phyloP scores from a whole-genome alignment of 2,888 invertebrate species.

The Hoplodrina blanda region DNA sequence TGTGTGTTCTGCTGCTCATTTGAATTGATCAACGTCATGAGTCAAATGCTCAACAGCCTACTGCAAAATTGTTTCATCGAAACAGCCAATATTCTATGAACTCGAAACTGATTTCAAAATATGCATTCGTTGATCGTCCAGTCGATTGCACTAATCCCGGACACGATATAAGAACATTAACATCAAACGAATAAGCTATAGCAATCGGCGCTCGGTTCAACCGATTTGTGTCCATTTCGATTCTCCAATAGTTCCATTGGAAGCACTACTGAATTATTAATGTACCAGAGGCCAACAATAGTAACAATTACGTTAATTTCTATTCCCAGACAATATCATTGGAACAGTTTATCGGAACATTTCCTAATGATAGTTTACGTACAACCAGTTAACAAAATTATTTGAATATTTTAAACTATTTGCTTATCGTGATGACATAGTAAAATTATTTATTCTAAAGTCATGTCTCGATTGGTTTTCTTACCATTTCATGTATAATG shows the following conservation, averaged over 20 bases:
- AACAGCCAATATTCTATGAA: slow-evolving; percentile 39
- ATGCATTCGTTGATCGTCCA: slow-evolving; percentile 48
- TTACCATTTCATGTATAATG: slow-evolving; percentile 29
- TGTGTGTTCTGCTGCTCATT: not conserved
- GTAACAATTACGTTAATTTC: slow-evolving; percentile 36
- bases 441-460: not conserved
- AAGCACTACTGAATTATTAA: slow-evolving; percentile 53
- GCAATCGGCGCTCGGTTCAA: slow-evolving; percentile 28
- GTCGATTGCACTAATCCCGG: slow-evolving; percentile 55
- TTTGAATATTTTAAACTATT: slow-evolving; percentile 20
- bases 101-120: slow-evolving; percentile 42
- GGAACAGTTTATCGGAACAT: slow-evolving; percentile 22
- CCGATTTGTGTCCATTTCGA: slow-evolving; percentile 51
- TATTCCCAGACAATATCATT: slow-evolving; percentile 29
- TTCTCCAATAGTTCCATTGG: slow-evolving; percentile 34
- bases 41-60: not conserved
- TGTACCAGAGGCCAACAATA: slow-evolving; percentile 30
- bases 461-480: slow-evolving; percentile 26
- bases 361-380: slow-evolving; percentile 48
- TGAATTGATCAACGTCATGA: not conserved
- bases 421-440: slow-evolving; percentile 12
- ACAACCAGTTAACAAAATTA: slow-evolving; percentile 23
- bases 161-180: slow-evolving; percentile 46
- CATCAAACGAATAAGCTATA: slow-evolving; percentile 59
- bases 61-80: slow-evolving; percentile 15